Base-by-base conservation (phyloP, 2,888 invertebrate species). In the Chesias legatella region DNA sequence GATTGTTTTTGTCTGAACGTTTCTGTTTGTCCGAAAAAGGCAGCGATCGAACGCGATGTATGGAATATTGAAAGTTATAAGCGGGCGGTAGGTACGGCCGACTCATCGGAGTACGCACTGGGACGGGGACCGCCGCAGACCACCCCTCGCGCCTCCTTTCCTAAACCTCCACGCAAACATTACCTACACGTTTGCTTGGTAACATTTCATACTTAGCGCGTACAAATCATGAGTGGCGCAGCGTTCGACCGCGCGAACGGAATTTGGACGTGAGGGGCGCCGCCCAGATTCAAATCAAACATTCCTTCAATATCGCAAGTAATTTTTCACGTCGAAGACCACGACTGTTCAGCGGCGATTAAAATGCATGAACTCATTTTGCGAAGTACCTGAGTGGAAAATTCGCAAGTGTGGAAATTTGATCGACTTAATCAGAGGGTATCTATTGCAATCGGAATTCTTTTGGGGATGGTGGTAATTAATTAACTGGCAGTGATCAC, bases 181-280 rank as follows among this genome's bases (percentile, higher is more conserved):
- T 62, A 65, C 64, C 79, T 81, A 80, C 83, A 79, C 79, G 84
- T 85, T 85, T 86, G 84, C 84, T 86, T 83, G 84, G 83, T 83
- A 83, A 86, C 85, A 86, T 85, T 85, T 88, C 86, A 86, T 85
- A 82, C 86, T 88, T 86, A 88, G 80, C 79, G 81, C 85, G 79
- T 82, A 85, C 85, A 86, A 86, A 85, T 86, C 84, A 82, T 82
- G 83, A 80, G 79, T 73, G 77, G 77, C 65, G 63, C 71, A 66
- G 77, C 73, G 79, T 78, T 79, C 75, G 80, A 80, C 79, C 75
- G 73, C 69, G 79, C 75, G 79, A 79, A 82, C 79, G 76, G 81
- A 82, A 84, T 79, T 76, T 73, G 75, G 74, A 75, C 78, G 73
- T 68, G 70, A 70, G 68, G 68, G 62, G 67, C 62, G 60, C 56